Percentiles rank a stretch among this genome's conserved stretches.
phyloP scores from a whole-genome alignment of 1,140 invertebrate genomes.

The Drosophila nigromelanica region DNA sequence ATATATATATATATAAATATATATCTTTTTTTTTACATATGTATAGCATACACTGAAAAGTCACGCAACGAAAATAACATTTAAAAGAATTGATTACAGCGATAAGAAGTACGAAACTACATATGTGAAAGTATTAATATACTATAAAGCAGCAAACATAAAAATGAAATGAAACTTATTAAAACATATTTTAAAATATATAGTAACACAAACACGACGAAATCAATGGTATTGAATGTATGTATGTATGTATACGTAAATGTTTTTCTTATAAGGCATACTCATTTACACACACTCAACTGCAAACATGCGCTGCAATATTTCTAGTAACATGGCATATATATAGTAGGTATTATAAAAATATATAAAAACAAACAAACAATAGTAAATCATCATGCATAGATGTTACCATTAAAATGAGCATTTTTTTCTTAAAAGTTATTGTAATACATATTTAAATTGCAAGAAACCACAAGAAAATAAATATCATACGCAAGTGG shows the following conservation, averaged over 20 bases:
- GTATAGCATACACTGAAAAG: conserved; percentile 24
- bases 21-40: conserved; percentile 28
- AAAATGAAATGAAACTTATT: conserved; percentile 17
- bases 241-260: conserved; percentile 51
- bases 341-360: conserved; percentile 27
- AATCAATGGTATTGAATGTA: conserved; percentile 39
- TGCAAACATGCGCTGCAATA: too few relatives aligned
- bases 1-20: conserved; percentile 13
- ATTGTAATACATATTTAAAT: conserved; percentile 62
- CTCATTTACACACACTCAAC: conserved; percentile 19
- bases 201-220: conserved; percentile 25
- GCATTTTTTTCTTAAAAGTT: conserved; percentile 70
- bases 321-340: conserved; percentile 16
- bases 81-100: conserved; percentile 30
- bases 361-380: conserved; percentile 10
- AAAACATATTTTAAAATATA: conserved; percentile 29
- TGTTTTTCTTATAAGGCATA: conserved; percentile 72
- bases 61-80: conserved; percentile 37
- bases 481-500: conserved; percentile 78
- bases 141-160: conserved; percentile 32
- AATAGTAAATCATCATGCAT: conserved; percentile 19
- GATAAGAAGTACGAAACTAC: conserved; percentile 37
- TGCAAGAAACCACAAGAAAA: conserved; percentile 71
- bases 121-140: conserved; percentile 45
- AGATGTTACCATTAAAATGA: conserved; percentile 33